Evolutionary conservation across 2,797 vertebrate genomes (phyloP), one percentile per base, ranked within the genome.

Genomic region (Spinus olivaceus): DNA sequence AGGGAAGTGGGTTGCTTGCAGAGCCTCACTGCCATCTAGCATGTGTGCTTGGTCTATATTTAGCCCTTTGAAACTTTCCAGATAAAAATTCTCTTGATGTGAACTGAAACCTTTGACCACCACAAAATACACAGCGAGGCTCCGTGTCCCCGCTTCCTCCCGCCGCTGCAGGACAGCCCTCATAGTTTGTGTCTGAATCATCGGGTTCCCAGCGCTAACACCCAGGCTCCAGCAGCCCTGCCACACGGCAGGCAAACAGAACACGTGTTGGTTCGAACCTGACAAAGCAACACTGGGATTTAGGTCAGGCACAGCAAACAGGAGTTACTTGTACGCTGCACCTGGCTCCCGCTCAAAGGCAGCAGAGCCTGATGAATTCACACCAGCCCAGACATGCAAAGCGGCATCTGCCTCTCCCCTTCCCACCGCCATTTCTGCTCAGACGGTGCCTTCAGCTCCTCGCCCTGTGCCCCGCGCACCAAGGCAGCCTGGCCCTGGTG

Each of bases 231-330:
- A 63, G 83, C 81, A 85, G 61, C 1, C 0, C 79, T 53, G 54
- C 88, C 50, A 12, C 80, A 77, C 74, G 21, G 81, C 0, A 71
- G 65, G 85, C 69, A 81, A 85, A 47, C 57, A 89, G 69, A 77
- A 54, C 85, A 54, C 10, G 14, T 66, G 74, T 72, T 2, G 19
- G 59, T 57, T 85, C 88, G 90, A 96, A n/a, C 90, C 95, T 95
- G 94, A 96, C 94, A 83, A 91, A 95, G 90, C 95, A 96, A 59
- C 73, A 65, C 87, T 78, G n/a, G 93, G 85, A 94, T 96, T 85
- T 96, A 94, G 95, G 95, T 95, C 96, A 94, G 82, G 85, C 65
- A 41, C 30, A 69, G 92, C 93, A 91, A 96, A 91, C 94, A 96
- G 87, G 94, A 96, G 95, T 83, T 94, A 69, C 94, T 86, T 81